Percentiles rank a stretch among this genome's conserved stretches.
Conservation (phyloP, 2,113 vertebrate genomes). For the Oreochromis tanganicae region DNA sequence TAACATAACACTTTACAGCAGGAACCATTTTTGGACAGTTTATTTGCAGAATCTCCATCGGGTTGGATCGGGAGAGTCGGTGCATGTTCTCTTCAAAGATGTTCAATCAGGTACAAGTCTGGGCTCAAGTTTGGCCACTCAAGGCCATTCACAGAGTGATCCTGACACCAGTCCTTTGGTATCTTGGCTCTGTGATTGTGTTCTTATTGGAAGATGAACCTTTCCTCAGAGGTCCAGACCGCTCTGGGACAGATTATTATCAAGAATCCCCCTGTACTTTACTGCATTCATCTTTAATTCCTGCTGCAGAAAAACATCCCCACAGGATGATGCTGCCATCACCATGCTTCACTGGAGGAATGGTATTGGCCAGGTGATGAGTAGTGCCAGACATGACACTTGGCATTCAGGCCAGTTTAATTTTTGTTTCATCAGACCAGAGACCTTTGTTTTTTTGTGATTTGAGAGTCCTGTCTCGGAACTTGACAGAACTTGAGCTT, state of each 20-base stretch:
- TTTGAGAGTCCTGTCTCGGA: neutral
- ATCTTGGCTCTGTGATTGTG: neutral
- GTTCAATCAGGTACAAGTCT: neutral
- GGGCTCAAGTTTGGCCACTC: neutral
- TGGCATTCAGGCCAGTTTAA: neutral
- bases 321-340: neutral
- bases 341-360: neutral
- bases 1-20: neutral
- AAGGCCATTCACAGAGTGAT: neutral
- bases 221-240: neutral
- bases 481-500: neutral
- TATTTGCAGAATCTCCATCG: neutral
- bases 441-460: neutral
- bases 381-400: neutral
- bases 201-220: neutral
- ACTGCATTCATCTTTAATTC: neutral
- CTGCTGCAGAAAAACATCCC: neutral
- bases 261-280: neutral
- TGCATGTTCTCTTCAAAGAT: neutral
- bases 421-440: neutral
- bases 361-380: neutral
- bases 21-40: neutral
- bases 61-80: neutral
- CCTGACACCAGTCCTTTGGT: neutral
- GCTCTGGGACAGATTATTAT: neutral